Evolutionary conservation across 1,140 invertebrate genomes (phyloP).

Genomic region (Brachionus sp.): DNA sequence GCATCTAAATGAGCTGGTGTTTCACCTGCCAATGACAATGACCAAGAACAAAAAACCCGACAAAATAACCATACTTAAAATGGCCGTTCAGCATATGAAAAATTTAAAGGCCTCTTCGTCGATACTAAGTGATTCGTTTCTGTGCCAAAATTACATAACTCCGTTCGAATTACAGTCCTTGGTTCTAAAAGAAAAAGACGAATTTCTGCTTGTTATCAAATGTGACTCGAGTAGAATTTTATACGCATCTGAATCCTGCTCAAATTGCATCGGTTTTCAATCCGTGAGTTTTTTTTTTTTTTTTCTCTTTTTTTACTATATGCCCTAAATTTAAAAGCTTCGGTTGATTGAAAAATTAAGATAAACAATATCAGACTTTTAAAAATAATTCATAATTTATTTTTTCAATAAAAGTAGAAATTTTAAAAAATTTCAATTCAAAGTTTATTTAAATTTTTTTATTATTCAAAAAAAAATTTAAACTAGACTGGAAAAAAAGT

Average conservation of each 20-base stretch:
- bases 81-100: constrained; percentile 99
- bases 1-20: constrained; percentile 97
- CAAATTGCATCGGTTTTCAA: constrained; percentile 23
- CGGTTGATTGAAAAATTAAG: no score
- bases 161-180: constrained; percentile 28
- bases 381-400: background rate
- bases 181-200: constrained; percentile 72
- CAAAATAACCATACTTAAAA: constrained; percentile 95
- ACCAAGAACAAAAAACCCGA: constrained; percentile 95
- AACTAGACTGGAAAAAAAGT: no score
- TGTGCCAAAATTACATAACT: constrained; percentile 46
- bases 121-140: constrained; percentile 39
- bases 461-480: no score
- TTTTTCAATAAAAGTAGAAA: background rate
- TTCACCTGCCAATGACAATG: constrained; percentile 98
- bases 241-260: constrained; percentile 27
- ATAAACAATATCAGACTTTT: no score
- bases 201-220: constrained; percentile 81
- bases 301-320: no score
- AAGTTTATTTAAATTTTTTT: no score
- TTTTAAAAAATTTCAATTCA: no score
- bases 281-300: background rate
- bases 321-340: background rate
- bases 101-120: constrained; percentile 54
- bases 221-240: constrained; percentile 39